Percentiles rank a stretch among this genome's conserved stretches.
Evolutionary conservation across 2,888 invertebrate genomes (phyloP).

Genomic region (Drosophila barbarae): DNA sequence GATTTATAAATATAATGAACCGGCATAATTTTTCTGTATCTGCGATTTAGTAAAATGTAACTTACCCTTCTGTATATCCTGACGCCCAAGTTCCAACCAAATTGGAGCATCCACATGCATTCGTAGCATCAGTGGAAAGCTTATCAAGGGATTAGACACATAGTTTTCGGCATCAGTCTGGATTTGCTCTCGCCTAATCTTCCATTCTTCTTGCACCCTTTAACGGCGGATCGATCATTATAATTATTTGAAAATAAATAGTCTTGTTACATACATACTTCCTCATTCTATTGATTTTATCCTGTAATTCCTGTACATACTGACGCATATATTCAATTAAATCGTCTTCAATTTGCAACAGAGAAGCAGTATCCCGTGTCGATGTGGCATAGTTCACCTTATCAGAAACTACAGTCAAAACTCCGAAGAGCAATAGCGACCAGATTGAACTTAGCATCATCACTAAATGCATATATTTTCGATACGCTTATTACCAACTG

Average conservation of each 20-base stretch:
- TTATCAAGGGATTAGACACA: constrained; percentile 66
- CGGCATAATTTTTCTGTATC: too few species aligned
- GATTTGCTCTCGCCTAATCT: constrained; percentile 26
- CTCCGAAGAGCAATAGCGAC: constrained; percentile 2
- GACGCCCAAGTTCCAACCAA: constrained; percentile 47
- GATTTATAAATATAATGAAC: not conserved
- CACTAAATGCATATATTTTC: not conserved
- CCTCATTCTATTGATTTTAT: constrained; percentile 52
- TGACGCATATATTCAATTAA: constrained; percentile 53
- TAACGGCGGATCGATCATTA: constrained; percentile 25
- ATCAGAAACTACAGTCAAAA: not conserved
- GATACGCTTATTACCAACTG: not conserved
- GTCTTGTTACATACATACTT: constrained; percentile 41
- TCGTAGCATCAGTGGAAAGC: constrained; percentile 63
- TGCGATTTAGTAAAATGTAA: not conserved
- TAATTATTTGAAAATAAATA: too few species aligned
- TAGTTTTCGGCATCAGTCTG: constrained; percentile 49
- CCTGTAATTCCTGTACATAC: constrained; percentile 53
- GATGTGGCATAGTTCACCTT: constrained; percentile 22
- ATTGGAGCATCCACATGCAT: constrained; percentile 66
- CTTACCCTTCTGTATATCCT: constrained; percentile 24
- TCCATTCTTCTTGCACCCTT: constrained; percentile 49
- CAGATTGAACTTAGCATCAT: not conserved
- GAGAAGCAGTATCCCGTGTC: constrained; percentile 41
- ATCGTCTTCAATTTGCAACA: constrained; percentile 52